Evolutionary conservation across 2,113 vertebrate species (phyloP).

Genomic region (Serilophus lunatus): DNA sequence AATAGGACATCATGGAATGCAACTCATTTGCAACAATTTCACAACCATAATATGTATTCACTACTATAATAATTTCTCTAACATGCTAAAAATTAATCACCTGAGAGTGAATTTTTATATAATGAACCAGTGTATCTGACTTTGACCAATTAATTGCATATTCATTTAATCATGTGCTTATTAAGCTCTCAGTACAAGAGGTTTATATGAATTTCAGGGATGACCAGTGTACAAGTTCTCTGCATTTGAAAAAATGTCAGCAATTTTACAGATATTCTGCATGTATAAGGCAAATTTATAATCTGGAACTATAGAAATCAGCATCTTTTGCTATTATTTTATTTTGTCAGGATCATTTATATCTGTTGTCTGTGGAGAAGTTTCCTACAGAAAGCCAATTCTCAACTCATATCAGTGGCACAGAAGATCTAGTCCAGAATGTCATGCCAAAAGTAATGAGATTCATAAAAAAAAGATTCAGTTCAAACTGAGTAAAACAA

Average conservation of each 20-base stretch:
- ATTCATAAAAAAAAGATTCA: not conserved
- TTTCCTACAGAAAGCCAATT: not conserved
- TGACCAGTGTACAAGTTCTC: not conserved
- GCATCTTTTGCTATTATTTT: not conserved
- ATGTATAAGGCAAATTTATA: not conserved
- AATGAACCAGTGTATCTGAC: not conserved
- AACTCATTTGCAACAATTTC: not conserved
- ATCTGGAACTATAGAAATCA: not conserved
- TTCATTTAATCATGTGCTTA: not conserved
- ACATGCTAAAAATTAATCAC: rapidly evolving
- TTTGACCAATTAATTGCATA: not conserved
- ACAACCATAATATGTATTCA: too few species aligned
- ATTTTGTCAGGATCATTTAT: not conserved
- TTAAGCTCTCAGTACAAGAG: not conserved
- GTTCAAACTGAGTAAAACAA: not conserved
- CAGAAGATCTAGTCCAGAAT: not conserved
- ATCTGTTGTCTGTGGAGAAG: not conserved
- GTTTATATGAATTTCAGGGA: not conserved
- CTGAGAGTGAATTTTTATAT: not conserved
- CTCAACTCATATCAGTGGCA: not conserved
- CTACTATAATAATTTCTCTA: not conserved
- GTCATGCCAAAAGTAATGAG: not conserved
- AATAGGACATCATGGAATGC: not conserved
- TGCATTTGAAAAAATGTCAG: not conserved
- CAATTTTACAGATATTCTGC: not conserved